Percentiles rank a stretch among this genome's conserved stretches.
Evolutionary conservation across 2,797 vertebrate genomes (phyloP).

Genomic region (Garrulus glandarius): DNA sequence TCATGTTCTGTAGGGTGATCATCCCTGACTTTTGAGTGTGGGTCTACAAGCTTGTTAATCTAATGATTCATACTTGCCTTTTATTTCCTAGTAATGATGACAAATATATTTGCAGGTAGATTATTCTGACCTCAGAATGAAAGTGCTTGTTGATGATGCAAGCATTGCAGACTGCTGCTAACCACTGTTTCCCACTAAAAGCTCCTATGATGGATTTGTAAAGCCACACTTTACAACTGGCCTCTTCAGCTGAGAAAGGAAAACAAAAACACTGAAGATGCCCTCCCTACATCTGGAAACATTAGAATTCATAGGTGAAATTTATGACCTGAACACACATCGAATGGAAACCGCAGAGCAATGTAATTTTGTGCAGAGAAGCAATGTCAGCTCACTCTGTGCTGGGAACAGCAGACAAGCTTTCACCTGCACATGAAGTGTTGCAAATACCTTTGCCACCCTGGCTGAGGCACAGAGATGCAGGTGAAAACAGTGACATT

Average conservation of each 20-base stretch:
- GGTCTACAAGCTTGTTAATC: background rate
- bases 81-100: background rate
- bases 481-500: background rate
- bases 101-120: background rate
- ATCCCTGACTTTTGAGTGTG: background rate
- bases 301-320: background rate
- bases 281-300: background rate
- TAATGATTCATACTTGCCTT: background rate
- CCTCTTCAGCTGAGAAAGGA: background rate
- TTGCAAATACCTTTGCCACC: background rate
- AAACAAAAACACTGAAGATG: background rate
- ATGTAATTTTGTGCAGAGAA: background rate
- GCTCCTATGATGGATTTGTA: accelerated
- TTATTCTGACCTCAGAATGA: background rate
- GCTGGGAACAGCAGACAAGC: background rate
- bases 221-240: background rate
- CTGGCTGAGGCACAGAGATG: background rate
- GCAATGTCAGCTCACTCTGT: accelerated
- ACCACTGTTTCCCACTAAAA: background rate
- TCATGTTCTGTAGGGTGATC: background rate
- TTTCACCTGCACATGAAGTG: background rate
- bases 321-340: background rate
- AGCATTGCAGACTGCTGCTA: background rate
- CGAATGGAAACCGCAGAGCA: background rate
- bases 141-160: background rate